These are phyloP conservation scores for Pachycephala philippinensis DNA, from an alignment of 2,113 vertebrate species.

Conservation along the genomic window DNA sequence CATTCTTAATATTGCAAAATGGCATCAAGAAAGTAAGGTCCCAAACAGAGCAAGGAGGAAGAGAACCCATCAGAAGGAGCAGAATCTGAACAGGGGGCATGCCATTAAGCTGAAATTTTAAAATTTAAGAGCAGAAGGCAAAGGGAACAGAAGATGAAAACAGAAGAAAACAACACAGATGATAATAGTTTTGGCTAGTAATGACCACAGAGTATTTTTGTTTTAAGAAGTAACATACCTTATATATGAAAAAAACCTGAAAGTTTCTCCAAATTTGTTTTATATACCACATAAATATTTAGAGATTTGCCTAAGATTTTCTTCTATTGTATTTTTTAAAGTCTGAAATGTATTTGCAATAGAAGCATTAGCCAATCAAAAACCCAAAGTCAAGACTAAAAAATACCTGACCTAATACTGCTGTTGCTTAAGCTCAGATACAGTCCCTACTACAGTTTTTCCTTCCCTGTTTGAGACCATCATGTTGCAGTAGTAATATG, in stretches of 20 bases:
- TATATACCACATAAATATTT: neutral
- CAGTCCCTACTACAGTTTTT: neutral
- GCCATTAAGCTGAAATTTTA: neutral
- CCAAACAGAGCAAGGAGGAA: neutral
- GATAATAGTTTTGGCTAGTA: neutral
- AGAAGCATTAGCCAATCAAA: neutral
- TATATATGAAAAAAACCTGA: neutral
- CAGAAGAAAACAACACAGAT: neutral
- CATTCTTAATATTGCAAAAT: neutral
- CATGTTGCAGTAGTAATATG: neutral
- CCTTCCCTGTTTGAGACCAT: neutral
- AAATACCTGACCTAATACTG: neutral
- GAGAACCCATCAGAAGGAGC: neutral
- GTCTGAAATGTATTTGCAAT: neutral
- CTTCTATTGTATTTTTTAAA: neutral
- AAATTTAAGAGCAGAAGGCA: neutral
- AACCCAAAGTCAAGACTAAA: neutral
- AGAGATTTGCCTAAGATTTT: neutral
- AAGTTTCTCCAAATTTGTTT: neutral
- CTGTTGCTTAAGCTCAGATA: neutral
- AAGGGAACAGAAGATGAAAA: neutral
- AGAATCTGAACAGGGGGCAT: neutral
- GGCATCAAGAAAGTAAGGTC: neutral
- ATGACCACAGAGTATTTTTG: neutral
- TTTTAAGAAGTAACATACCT: neutral